Conservation (phyloP, 2,113 vertebrate genomes). For the Burhinus oedicnemus region DNA sequence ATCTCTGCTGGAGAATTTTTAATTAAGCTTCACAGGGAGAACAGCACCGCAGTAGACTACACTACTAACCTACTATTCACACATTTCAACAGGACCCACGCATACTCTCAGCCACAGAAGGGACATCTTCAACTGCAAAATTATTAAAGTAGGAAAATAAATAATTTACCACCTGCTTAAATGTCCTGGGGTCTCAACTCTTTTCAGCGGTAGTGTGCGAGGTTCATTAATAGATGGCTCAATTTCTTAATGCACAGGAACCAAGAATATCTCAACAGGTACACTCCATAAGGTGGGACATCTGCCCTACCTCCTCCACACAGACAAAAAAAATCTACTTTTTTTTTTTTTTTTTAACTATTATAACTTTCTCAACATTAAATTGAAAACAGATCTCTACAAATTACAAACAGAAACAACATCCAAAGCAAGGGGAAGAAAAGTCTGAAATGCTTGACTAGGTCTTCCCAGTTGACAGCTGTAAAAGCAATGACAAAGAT, state of each 20-base stretch:
- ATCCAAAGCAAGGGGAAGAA: neutral
- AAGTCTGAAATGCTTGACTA: neutral
- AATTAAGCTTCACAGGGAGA: neutral
- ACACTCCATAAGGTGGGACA: rapidly evolving
- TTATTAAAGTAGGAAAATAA: neutral
- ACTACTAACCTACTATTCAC: neutral
- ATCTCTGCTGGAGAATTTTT: neutral
- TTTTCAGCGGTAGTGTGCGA: neutral
- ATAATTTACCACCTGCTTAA: neutral
- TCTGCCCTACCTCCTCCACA: neutral
- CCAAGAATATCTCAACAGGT: neutral
- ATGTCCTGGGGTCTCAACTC: neutral
- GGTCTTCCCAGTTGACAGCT: neutral
- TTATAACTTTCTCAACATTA: neutral
- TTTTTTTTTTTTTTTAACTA: neutral
- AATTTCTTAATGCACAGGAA: neutral
- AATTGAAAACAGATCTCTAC: neutral
- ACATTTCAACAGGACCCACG: neutral
- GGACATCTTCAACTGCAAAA: neutral
- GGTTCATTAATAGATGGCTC: neutral
- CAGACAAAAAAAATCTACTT: neutral
- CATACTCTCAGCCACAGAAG: neutral
- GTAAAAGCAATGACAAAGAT: neutral
- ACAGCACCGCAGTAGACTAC: neutral
- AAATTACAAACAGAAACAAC: neutral